Conservation (phyloP, 2,797 vertebrate genomes). For the Molossus alvarezi region DNA sequence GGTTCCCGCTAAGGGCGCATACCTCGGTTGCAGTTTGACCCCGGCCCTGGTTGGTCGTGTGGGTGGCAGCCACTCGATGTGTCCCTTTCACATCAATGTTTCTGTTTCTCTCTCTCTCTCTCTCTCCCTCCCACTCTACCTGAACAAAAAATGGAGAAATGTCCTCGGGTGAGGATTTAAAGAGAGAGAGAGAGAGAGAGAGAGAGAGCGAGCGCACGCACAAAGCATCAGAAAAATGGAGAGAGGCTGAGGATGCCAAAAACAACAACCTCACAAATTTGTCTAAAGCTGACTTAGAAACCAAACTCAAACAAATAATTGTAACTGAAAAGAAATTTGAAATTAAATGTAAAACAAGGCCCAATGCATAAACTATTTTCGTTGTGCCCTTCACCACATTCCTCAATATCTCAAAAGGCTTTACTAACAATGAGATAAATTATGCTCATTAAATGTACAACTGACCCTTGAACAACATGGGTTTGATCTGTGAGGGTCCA, state of each 20-base stretch:
- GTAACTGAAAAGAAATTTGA: conserved; percentile 32
- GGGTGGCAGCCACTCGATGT: too few relatives aligned
- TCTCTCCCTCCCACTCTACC: too few relatives aligned
- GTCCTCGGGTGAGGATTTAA: too few relatives aligned
- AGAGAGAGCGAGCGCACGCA: too few relatives aligned
- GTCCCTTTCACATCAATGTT: too few relatives aligned
- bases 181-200: too few relatives aligned
- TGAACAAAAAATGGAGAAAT: too few relatives aligned
- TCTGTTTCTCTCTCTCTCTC: too few relatives aligned
- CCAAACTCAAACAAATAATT: conserved; percentile 18
- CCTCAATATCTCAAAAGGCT: not conserved
- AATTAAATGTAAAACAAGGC: not conserved
- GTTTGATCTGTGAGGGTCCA: not conserved
- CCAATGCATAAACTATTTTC: not conserved
- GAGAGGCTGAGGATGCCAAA: conserved; percentile 4
- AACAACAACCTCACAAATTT: not conserved
- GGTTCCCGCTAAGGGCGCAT: too few relatives aligned
- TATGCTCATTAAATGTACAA: not conserved
- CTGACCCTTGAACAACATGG: not conserved
- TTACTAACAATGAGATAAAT: not conserved
- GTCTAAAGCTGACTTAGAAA: conserved; percentile 47
- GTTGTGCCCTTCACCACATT: not conserved
- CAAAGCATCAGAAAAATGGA: not conserved
- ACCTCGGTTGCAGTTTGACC: too few relatives aligned
- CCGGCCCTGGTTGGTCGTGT: too few relatives aligned